Base-by-base conservation (phyloP, 2,113 vertebrate genomes). In the Dipodomys stephensi region DNA sequence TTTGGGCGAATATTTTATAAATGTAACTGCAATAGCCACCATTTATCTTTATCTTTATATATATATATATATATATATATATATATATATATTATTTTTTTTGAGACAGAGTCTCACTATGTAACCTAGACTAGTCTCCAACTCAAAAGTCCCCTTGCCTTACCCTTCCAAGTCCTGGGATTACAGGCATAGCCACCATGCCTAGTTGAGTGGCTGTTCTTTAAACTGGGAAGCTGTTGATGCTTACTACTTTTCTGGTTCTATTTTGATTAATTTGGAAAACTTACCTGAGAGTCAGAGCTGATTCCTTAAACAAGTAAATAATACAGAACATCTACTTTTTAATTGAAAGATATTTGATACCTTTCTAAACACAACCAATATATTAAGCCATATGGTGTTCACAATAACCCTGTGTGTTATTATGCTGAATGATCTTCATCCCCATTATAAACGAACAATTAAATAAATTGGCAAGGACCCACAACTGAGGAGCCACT, bases 281-380 rank as follows among this genome's bases (percentile, higher is more conserved):
- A 84, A 20, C 53, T 39, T 79, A 35, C 6, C 23, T n/a, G 60
- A 32, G 44, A 27, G 22, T 44, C 44, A 13, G 71, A 80, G 60
- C 69, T 84, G 88, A 88, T 60, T 87, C 60, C 71, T 92, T 87
- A 30, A 44, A 68, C n/a, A 68, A 22, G 39, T 44, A 80, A 82
- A 2, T 80, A 65, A 71, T 69, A 18, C 28, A 44, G 46, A 89
- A 39, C 10, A 80, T 77, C 60, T 64, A 28, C 28, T 88, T 49
- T 81, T 72, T 81, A 64, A 16, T 12, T 39, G 12, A 39, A 90
- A 73, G 13, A 7, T 82, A 19, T 60, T 68, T 84, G 87, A n/a
- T 13, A 35, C 11, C 28, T 64, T 92, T 80, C 20, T 18, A 65
- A 79, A 39, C n/a, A 64, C 6, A 78, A 77, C 39, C 46, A 78